These are phyloP conservation scores for Oncorhynchus clarkii DNA, from an alignment of 2,113 vertebrate species.

Conservation along the genomic window DNA sequence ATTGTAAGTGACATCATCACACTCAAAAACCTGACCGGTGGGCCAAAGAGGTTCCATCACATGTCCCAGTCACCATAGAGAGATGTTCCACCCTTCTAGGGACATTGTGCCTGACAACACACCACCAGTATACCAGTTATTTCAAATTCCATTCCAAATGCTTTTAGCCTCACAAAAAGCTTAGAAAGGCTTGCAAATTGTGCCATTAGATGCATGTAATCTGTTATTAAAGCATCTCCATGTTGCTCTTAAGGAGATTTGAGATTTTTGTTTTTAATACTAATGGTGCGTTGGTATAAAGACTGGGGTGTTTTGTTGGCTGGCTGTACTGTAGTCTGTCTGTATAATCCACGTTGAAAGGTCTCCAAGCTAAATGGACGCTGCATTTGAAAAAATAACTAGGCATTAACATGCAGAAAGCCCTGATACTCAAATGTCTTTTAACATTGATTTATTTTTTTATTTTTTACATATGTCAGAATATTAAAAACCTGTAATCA, in stretches of 20 bases:
- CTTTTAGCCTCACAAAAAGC: conserved; percentile 45
- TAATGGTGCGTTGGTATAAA: conserved; percentile 55
- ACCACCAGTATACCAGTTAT: neutral
- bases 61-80: neutral
- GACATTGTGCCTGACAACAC: neutral
- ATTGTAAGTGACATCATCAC: too few relatives aligned
- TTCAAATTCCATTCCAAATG: conserved; percentile 24
- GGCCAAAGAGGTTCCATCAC: neutral
- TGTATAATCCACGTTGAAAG: conserved; percentile 53
- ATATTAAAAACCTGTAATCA: conserved; percentile 62
- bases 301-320: conserved; percentile 63
- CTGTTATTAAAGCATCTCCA: conserved; percentile 56
- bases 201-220: conserved; percentile 63
- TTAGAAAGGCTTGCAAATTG: conserved; percentile 54
- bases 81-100: neutral
- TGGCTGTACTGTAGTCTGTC: conserved; percentile 30
- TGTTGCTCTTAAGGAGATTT: conserved; percentile 62
- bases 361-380: conserved; percentile 46
- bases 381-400: conserved; percentile 41
- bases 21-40: neutral
- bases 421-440: conserved; percentile 45
- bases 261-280: conserved; percentile 22
- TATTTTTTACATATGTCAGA: conserved; percentile 53
- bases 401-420: conserved; percentile 47
- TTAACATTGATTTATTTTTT: conserved; percentile 30